Percentiles rank a stretch among this genome's conserved stretches.
Evolutionary conservation across 2,797 vertebrate species (phyloP).

Genomic region (Pteropus rufus): DNA sequence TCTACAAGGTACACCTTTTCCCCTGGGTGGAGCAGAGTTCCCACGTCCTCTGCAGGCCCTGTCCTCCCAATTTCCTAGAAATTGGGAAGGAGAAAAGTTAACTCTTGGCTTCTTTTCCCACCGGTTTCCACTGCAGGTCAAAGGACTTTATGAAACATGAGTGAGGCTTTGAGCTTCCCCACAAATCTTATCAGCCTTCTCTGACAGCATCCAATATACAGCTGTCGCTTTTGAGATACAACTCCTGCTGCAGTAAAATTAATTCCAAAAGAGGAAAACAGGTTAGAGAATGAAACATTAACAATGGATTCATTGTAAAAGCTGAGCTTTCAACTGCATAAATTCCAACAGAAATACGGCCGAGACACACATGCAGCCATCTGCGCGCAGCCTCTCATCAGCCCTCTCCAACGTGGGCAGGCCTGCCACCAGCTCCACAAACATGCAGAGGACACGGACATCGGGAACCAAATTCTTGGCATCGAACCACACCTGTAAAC

Average conservation of each 20-base stretch:
- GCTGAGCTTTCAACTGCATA: neutral
- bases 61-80: neutral
- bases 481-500: neutral
- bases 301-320: constrained; percentile 32
- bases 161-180: neutral
- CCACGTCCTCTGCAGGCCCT: neutral
- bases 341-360: neutral
- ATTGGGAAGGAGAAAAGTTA: neutral
- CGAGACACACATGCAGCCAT: neutral
- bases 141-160: neutral
- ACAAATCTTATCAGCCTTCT: neutral
- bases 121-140: neutral
- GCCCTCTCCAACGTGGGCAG: neutral
- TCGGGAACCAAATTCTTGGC: neutral
- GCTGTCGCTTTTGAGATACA: neutral
- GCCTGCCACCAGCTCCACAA: neutral
- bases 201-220: neutral
- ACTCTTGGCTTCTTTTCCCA: neutral
- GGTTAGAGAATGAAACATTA: neutral
- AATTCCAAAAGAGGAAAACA: constrained; percentile 40
- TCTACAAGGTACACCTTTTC: neutral
- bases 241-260: neutral
- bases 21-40: neutral
- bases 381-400: neutral
- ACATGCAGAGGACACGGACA: neutral